Evolutionary conservation across 2,113 vertebrate genomes (phyloP), one percentile per base, ranked within the genome.

Genomic region (Planiliza haematocheilus): DNA sequence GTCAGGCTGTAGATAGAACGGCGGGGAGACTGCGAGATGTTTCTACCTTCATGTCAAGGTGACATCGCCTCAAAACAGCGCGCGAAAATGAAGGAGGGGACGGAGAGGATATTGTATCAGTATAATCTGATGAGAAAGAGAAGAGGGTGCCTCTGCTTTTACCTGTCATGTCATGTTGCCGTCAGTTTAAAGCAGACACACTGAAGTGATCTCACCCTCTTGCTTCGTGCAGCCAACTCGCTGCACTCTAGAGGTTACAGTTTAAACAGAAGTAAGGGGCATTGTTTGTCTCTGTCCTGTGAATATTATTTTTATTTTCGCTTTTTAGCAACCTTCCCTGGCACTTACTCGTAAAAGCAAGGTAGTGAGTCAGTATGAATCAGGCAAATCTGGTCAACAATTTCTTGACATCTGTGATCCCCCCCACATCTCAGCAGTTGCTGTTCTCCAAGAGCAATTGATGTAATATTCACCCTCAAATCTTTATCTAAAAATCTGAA

Each of bases 41-140:
- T 68, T 74, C 71, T 78, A 37, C 67, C 69, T 83, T 81, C 59
- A 76, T 74, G 81, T 88, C 84, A 89, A 90, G 89, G 88, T 89
- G 84, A 91, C 76, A 79, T 81, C 74, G 73, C 74, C 64, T 86
- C 75, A 79, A 62, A 78, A 77, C 77, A 79, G 51, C 46, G 53
- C 71, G 8, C 46, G 20, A 52, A 38, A 69, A 41, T 70, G 55
- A n/a, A 77, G 55, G 41, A n/a, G 30, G 14, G 38, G 63, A 57
- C 52, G 58, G 13, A 8, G 17, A 37, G 66, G 82, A 81, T 74
- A 76, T 4, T 52, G 41, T 30, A 70, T 70, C 18, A 83, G 60
- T 34, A 51, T 79, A 56, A 79, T 86, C 63, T 76, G 46, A 81
- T 68, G 64, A 57, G 12, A 36, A 56, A 55, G 16, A 56, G 10